Percentiles rank a stretch among this genome's conserved stretches.
Conservation (phyloP, 2,113 vertebrate genomes). For the Girardinichthys multiradiatus region DNA sequence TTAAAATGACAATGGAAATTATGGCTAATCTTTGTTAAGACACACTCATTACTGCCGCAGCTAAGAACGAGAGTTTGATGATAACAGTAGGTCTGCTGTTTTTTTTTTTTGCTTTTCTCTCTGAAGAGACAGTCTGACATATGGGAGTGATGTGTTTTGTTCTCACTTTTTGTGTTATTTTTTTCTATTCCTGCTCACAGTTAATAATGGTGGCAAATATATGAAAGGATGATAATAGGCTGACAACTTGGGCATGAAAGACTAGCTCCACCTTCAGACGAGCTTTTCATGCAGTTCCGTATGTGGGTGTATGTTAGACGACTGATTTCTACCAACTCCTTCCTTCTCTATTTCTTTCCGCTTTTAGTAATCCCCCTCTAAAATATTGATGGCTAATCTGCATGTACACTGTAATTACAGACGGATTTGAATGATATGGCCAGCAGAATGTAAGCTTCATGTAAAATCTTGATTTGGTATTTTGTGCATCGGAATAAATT, state of each 20-base stretch:
- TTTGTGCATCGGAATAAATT: constrained; percentile 58
- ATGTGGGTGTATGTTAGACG: constrained; percentile 70
- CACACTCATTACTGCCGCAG: constrained; percentile 74
- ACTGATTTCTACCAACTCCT: constrained; percentile 58
- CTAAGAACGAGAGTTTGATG: constrained; percentile 72
- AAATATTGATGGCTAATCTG: constrained; percentile 83
- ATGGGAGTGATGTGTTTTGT: constrained; percentile 44
- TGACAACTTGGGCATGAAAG: constrained; percentile 77
- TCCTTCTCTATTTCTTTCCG: constrained; percentile 66
- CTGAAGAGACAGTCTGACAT: constrained; percentile 46
- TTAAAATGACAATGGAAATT: constrained; percentile 81
- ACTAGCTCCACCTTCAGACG: constrained; percentile 70
- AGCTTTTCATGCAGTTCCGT: constrained; percentile 75
- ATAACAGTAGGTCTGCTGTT: constrained; percentile 72
- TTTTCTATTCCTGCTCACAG: constrained; percentile 57
- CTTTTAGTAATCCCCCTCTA: constrained; percentile 79
- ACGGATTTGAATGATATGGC: constrained; percentile 73
- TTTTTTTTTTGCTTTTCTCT: constrained; percentile 28
- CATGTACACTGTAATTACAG: constrained; percentile 81
- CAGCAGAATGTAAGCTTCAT: constrained; percentile 48
- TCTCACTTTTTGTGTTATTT: constrained; percentile 53
- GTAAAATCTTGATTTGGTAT: constrained; percentile 67
- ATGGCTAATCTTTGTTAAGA: constrained; percentile 82
- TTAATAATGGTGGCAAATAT: constrained; percentile 77
- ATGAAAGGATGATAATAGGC: constrained; percentile 83